Evolutionary conservation across 2,113 vertebrate genomes (phyloP).

Genomic region (Scomber colias): DNA sequence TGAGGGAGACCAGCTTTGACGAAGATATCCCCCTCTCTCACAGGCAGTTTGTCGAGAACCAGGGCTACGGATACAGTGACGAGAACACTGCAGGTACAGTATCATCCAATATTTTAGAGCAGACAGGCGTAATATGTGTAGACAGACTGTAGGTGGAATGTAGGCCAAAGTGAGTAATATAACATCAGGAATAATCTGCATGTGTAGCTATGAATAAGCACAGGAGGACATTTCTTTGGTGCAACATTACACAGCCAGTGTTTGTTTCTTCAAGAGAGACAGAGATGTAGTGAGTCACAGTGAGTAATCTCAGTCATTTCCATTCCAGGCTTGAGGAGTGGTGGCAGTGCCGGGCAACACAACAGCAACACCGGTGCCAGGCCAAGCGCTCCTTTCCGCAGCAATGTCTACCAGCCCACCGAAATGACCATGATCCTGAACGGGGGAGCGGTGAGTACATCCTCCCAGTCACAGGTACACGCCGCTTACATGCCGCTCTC

Average conservation of each 20-base stretch:
- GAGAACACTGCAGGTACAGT: conserved; percentile 91
- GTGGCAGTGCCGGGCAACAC: conserved; percentile 87
- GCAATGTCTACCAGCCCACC: conserved; percentile 98
- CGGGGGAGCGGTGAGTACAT: conserved; percentile 96
- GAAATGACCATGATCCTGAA: conserved; percentile 99
- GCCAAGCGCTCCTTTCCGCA: conserved; percentile 95
- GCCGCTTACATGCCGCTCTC: conserved; percentile 70
- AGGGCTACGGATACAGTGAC: conserved; percentile 95
- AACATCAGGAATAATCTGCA: conserved; percentile 37
- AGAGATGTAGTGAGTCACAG: conserved; percentile 42
- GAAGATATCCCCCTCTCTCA: conserved; percentile 94
- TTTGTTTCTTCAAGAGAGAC: conserved; percentile 18
- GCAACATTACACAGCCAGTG: conserved; percentile 36
- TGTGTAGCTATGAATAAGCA: conserved; percentile 51
- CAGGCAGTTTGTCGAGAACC: conserved; percentile 96
- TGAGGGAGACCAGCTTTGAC: conserved; percentile 96
- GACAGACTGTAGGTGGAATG: conserved; percentile 46
- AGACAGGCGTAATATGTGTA: conserved; percentile 16
- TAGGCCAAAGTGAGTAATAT: conserved; percentile 62
- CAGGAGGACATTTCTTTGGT: conserved; percentile 18
- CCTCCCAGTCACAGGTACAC: conserved; percentile 76
- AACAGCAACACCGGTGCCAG: conserved; percentile 90
- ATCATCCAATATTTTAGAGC: conserved; percentile 4
- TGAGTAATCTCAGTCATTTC: conserved; percentile 32
- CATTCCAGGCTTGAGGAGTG: conserved; percentile 79